phyloP scores from a whole-genome alignment of 1,140 invertebrate genomes.

The Pseudomyrmex sp. region DNA sequence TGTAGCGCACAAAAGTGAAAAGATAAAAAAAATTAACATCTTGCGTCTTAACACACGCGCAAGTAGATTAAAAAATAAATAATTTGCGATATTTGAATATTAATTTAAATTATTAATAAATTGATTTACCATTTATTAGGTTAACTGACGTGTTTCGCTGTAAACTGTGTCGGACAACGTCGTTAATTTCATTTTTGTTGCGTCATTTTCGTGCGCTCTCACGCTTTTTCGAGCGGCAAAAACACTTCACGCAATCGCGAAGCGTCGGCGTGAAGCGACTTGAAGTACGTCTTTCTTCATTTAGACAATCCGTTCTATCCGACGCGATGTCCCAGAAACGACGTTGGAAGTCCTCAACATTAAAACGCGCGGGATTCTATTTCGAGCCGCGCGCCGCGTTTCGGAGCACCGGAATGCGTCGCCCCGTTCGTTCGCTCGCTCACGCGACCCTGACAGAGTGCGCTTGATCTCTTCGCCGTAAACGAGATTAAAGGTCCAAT shows the following conservation, averaged over 20 bases:
- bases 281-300: slow-evolving; percentile 29
- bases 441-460: slow-evolving; percentile 75
- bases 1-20: too few relatives aligned
- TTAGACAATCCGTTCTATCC: slow-evolving; percentile 46
- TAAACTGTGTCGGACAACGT: too few relatives aligned
- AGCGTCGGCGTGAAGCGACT: neutral
- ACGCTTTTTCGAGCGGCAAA: neutral
- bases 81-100: too few relatives aligned
- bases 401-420: slow-evolving; percentile 65
- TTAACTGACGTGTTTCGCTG: too few relatives aligned
- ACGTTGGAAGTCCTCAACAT: slow-evolving; percentile 63
- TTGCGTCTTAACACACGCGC: too few relatives aligned
- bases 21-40: too few relatives aligned
- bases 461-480: slow-evolving; percentile 73
- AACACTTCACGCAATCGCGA: neutral
- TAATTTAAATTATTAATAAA: too few relatives aligned
- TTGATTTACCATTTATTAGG: too few relatives aligned
- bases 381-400: slow-evolving; percentile 44
- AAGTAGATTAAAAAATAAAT: too few relatives aligned
- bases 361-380: slow-evolving; percentile 65
- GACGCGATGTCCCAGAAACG: slow-evolving; percentile 72
- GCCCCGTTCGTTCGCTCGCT: slow-evolving; percentile 41
- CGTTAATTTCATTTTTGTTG: neutral
- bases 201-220: neutral
- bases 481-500: slow-evolving; percentile 74